Conservation (phyloP, 2,888 invertebrate genomes). For the Spisula solida region DNA sequence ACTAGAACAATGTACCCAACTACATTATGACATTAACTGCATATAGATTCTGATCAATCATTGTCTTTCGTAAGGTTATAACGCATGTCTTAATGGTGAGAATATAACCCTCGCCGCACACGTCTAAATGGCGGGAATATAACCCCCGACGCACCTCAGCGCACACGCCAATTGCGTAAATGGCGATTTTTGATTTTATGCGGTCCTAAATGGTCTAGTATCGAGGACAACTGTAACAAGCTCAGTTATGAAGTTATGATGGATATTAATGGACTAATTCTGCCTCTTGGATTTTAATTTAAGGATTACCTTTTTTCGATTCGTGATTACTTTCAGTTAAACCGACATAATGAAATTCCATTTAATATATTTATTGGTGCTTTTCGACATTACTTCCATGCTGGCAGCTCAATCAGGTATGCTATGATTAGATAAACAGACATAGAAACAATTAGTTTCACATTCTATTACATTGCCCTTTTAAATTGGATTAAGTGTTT, state of each 20-base stretch:
- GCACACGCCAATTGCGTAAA: conserved; percentile 9
- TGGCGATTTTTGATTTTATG: background rate
- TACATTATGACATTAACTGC: too few relatives aligned
- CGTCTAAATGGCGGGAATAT: too few relatives aligned
- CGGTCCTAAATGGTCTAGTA: background rate
- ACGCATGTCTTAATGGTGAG: too few relatives aligned
- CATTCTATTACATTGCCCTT: too few relatives aligned
- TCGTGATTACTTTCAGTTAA: background rate
- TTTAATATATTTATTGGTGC: background rate
- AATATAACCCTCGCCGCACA: background rate
- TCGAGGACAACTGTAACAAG: background rate
- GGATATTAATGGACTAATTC: conserved; percentile 31
- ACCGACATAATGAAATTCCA: background rate
- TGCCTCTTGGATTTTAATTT: conserved; percentile 18
- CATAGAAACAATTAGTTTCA: too few relatives aligned
- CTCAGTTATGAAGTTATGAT: conserved; percentile 19
- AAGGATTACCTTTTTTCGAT: background rate
- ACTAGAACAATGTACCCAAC: too few relatives aligned
- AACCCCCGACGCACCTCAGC: background rate
- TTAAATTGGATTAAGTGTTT: too few relatives aligned
- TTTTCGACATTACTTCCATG: background rate
- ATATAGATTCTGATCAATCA: too few relatives aligned
- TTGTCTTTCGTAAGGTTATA: too few relatives aligned
- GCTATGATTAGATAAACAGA: too few relatives aligned
- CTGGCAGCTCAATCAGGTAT: background rate